Evolutionary conservation across 2,888 invertebrate genomes (phyloP), one percentile per base, ranked within the genome.

Genomic region (Drosophila niveifrons): DNA sequence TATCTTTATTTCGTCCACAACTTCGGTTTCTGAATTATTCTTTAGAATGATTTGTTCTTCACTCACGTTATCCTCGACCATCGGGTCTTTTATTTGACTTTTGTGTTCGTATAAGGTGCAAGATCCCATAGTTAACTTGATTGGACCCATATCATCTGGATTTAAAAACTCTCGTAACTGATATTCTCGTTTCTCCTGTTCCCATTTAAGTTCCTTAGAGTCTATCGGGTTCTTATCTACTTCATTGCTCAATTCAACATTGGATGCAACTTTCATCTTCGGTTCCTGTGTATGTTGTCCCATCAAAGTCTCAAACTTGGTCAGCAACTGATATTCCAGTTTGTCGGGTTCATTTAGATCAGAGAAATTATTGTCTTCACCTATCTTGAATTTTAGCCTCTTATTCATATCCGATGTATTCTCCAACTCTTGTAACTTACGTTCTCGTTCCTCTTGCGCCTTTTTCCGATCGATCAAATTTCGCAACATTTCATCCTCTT

Each of bases 401-500:
- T 48, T 23, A 4, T 6, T 28, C 1, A 62, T 11, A 0, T 66
- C 31, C 2, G 56, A 34, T 3, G 52, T n/a, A 9, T 28, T n/a
- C 0, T 29, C 28, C 11, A 64, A 2, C 11, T 58, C 67, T 13
- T 67, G 6, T 6, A 59, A 18, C 29, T 85, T 50, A 11, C 53
- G 67, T 15, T 84, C 85, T 0, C 66, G 53, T n/a, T 88, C 82
- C 28, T 83, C 81, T 4, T 65, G 64, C 29, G 72, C 64, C n/a
- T 69, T 77, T 50, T 82, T 76, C 7, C 88, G 87, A 13, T 82
- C 74, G 17, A 85, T 66, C 46, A 89, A 75, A 62, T 76, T 78
- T 17, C 79, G 74, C 0, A 90, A 39, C n/a, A 90, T 58, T 9
- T 78, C 62, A 56, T 82, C 78, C 3, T 75, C 72, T 11, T 72